Evolutionary conservation across 2,113 vertebrate genomes (phyloP).

Genomic region (Osmerus mordax): DNA sequence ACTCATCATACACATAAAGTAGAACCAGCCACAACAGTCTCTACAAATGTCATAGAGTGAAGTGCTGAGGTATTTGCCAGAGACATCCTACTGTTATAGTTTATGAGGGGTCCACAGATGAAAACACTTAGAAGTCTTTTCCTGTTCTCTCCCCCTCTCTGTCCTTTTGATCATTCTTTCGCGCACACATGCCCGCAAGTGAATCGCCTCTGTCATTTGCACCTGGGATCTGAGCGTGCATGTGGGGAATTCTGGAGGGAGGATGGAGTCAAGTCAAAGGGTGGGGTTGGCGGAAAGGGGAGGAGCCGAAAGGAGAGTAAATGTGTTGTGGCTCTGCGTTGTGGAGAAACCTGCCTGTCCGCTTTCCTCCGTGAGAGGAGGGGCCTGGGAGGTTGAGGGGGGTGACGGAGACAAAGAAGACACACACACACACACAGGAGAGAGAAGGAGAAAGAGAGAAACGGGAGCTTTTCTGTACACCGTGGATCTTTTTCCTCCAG

Average conservation of each 20-base stretch:
- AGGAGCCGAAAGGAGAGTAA: slow-evolving; percentile 40
- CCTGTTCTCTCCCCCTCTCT: not conserved
- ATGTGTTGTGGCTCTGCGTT: slow-evolving; percentile 48
- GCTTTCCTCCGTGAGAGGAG: slow-evolving; percentile 58
- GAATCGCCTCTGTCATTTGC: slow-evolving; percentile 11
- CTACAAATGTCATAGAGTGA: too few relatives aligned
- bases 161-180: not conserved
- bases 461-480: slow-evolving; percentile 20
- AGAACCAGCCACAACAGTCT: too few relatives aligned
- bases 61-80: too few relatives aligned
- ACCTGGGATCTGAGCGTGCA: slow-evolving; percentile 16
- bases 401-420: slow-evolving; percentile 68
- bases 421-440: slow-evolving; percentile 29
- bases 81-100: too few relatives aligned
- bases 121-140: too few relatives aligned
- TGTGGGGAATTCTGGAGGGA: slow-evolving; percentile 1
- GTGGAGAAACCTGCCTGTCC: slow-evolving; percentile 70
- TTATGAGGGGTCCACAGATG: too few relatives aligned
- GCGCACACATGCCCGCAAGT: slow-evolving; percentile 4
- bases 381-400: slow-evolving; percentile 55
- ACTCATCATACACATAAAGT: too few relatives aligned
- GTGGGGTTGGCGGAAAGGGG: slow-evolving; percentile 33
- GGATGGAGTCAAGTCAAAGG: slow-evolving; percentile 14
- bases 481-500: not conserved
- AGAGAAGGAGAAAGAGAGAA: slow-evolving; percentile 25